Conservation (phyloP, 1,140 invertebrate genomes). For the Trachelipus rathkii region DNA sequence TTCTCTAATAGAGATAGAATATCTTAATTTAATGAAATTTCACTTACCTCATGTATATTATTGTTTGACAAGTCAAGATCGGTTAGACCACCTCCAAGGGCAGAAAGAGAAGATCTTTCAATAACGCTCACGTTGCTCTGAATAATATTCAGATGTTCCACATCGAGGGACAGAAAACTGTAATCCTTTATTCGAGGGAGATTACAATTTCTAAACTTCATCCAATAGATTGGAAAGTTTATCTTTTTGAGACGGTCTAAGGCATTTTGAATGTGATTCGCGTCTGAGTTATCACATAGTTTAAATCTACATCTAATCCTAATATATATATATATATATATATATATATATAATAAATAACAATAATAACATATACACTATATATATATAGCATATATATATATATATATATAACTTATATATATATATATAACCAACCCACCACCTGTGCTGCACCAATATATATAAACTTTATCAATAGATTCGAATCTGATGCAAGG, state of each 20-base stretch:
- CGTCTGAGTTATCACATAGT: slow-evolving; percentile 38
- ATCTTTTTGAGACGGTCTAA: slow-evolving; percentile 37
- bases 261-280: slow-evolving; percentile 38
- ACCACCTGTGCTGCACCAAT: no score
- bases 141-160: slow-evolving; percentile 43
- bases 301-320: slow-evolving; percentile 40
- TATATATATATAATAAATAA: slow-evolving; percentile 14
- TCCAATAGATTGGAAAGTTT: slow-evolving; percentile 40
- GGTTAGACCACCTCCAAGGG: slow-evolving; percentile 39
- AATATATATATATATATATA: not conserved
- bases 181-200: slow-evolving; percentile 40
- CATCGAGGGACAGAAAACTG: slow-evolving; percentile 41
- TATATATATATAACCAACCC: not conserved
- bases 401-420: slow-evolving; percentile 22
- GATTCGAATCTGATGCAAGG: no score
- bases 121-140: slow-evolving; percentile 41
- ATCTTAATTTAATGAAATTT: no score
- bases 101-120: slow-evolving; percentile 38
- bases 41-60: slow-evolving; percentile 43
- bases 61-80: slow-evolving; percentile 48
- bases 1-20: no score
- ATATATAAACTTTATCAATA: no score
- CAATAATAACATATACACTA: no score
- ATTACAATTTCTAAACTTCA: slow-evolving; percentile 44
- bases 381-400: not conserved